phyloP scores from a whole-genome alignment of 2,113 vertebrate species.

The Noturus placidus region DNA sequence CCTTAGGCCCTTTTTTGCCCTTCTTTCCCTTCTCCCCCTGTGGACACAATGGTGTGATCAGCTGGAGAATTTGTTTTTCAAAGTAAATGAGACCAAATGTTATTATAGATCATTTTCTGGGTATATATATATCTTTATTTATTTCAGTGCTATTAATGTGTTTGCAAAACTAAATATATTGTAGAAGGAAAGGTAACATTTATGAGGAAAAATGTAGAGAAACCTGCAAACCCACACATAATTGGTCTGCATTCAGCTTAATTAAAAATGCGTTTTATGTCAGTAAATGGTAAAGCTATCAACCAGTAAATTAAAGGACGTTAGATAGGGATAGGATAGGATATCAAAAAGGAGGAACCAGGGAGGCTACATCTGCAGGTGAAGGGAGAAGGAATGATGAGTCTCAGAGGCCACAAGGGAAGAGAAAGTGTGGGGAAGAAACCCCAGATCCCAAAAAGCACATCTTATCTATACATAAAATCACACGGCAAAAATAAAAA shows the following conservation, averaged over 20 bases:
- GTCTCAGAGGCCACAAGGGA: conserved; percentile 73
- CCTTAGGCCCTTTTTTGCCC: conserved; percentile 99
- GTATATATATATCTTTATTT: conserved; percentile 13
- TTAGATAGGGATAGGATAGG: conserved; percentile 65
- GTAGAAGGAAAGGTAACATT: not conserved
- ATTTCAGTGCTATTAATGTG: not conserved
- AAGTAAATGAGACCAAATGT: conserved; percentile 35
- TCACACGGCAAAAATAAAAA: conserved; percentile 47
- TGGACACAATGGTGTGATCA: conserved; percentile 92
- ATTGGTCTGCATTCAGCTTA: conserved; percentile 21
- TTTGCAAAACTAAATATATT: not conserved
- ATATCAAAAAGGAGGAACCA: conserved; percentile 48
- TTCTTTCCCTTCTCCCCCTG: conserved; percentile 99
- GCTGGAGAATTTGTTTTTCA: conserved; percentile 66
- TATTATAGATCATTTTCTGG: not conserved
- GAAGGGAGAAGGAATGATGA: conserved; percentile 53
- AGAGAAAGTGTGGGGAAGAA: conserved; percentile 80
- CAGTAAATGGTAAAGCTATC: conserved; percentile 43
- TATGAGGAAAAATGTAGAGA: not conserved
- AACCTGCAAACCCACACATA: conserved; percentile 23
- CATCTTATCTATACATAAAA: conserved; percentile 25
- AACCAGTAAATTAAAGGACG: conserved; percentile 49
- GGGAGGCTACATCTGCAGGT: conserved; percentile 49
- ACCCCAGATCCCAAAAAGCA: conserved; percentile 55
- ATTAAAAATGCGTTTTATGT: conserved; percentile 21